Conservation (phyloP, 2,113 vertebrate genomes). For the Cebidichthys violaceus region DNA sequence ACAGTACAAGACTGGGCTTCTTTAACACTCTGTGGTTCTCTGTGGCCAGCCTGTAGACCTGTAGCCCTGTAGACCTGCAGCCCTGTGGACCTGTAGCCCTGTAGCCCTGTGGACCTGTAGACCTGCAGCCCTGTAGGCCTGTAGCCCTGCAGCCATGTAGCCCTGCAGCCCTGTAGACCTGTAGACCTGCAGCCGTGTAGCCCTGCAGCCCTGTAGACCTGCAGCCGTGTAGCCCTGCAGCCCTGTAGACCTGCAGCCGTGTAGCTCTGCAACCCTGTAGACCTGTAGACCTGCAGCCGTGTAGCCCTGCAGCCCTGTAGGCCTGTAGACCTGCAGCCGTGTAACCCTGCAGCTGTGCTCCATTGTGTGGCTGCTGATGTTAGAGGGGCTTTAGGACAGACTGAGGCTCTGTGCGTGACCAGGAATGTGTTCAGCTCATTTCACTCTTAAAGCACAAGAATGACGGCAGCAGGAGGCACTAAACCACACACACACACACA, state of each 20-base stretch:
- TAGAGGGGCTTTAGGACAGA: constrained; percentile 40
- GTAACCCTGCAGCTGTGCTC: too few relatives aligned
- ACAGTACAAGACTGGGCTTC: too few relatives aligned
- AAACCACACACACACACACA: constrained; percentile 25
- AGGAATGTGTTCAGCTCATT: constrained; percentile 77
- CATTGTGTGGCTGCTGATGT: constrained; percentile 57
- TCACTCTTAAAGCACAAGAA: constrained; percentile 57
- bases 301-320: background rate
- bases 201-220: too few relatives aligned
- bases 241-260: background rate
- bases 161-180: too few relatives aligned
- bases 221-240: too few relatives aligned
- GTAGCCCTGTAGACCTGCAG: too few relatives aligned
- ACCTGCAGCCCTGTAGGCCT: too few relatives aligned
- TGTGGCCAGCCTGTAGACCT: background rate
- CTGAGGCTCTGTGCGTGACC: constrained; percentile 70
- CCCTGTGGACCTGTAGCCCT: too few relatives aligned
- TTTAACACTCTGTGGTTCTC: too few relatives aligned
- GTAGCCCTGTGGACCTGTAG: too few relatives aligned
- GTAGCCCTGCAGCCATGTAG: too few relatives aligned
- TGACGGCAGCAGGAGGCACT: constrained; percentile 63
- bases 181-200: too few relatives aligned
- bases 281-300: background rate
- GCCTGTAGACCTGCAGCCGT: constrained; percentile 13
- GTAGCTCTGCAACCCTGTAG: background rate